Evolutionary conservation across 2,888 invertebrate genomes (phyloP), one percentile per base, ranked within the genome.

Genomic region (Hydropsyche betteni): DNA sequence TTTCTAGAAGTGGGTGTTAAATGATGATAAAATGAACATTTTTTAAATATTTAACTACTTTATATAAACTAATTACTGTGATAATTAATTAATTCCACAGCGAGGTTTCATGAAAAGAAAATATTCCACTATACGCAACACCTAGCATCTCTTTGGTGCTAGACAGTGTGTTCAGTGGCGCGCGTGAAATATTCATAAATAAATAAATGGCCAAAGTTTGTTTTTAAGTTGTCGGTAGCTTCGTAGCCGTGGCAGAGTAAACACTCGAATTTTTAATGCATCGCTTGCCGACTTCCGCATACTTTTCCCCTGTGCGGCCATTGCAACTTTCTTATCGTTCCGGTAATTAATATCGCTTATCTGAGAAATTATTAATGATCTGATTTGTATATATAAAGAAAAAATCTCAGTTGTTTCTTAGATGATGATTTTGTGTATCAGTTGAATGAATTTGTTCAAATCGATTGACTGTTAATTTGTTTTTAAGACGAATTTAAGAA

Each of bases 261-360:
- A 76, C 78, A 75, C 74, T 64, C 73, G 76, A 77, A 78, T 78
- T 78, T 78, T 78, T 78, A 78, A 78, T 76, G 76, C 58, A 58
- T 58, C 58, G 58, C 24, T 58, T 58, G 44, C 44, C 4, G 10
- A 44, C 44, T 44, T 44, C 44, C 44, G 44, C 4, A 44, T 10
- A 44, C 7, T 44, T 10, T 24, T 44, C 44, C 10, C 44, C 16
- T 24, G 8, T 14, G 58, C 4, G 8, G 5, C 16, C 16, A 24
- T 58, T 58, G 58, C 58, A 58, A 58, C 24, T 58, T 16, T 24
- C 58, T 16, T 58, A 58, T 58, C 8, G 16, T 16, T 8, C 24
- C 5, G 8, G 14, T 58, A 58, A 58, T 58, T 58, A 16, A 24
- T 58, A 58, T 16, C 58, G 58, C 16, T 53, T 58, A 24, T 58